Evolutionary conservation across 1,140 invertebrate genomes (phyloP).

Genomic region (Thrips palmi): DNA sequence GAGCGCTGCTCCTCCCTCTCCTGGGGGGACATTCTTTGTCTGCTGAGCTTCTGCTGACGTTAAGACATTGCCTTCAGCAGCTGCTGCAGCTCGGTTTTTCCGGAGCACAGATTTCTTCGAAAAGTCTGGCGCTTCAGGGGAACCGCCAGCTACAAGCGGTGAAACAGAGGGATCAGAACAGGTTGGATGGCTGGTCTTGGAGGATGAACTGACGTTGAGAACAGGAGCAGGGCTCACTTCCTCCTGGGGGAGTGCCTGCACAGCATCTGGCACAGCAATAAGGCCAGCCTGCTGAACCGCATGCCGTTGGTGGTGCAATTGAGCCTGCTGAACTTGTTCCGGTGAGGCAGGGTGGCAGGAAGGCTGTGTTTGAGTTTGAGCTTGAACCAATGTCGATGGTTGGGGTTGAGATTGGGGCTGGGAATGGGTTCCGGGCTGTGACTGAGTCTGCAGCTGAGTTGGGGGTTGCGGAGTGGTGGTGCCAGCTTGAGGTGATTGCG

Average conservation of each 20-base stretch:
- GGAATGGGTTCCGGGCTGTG: too few species aligned
- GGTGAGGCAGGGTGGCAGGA: neutral
- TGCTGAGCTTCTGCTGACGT: slow-evolving; percentile 33
- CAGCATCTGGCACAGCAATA: slow-evolving; percentile 33
- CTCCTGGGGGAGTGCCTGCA: slow-evolving; percentile 21
- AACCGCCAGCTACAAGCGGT: too few species aligned
- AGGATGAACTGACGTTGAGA: neutral
- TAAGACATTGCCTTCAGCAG: slow-evolving; percentile 24
- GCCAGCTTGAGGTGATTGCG: slow-evolving; percentile 27
- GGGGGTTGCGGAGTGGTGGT: slow-evolving; percentile 15
- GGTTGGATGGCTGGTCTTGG: neutral
- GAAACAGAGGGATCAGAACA: neutral
- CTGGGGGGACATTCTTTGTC: slow-evolving; percentile 12
- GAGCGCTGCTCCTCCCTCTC: slow-evolving; percentile 16
- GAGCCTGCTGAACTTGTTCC: slow-evolving; percentile 15
- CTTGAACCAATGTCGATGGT: too few species aligned
- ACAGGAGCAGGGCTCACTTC: slow-evolving; percentile 10
- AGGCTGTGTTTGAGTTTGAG: neutral
- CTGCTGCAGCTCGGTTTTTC: slow-evolving; percentile 29
- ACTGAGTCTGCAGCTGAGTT: too few species aligned
- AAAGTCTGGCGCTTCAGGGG: slow-evolving; percentile 23
- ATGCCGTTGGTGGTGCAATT: neutral
- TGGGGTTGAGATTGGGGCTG: too few species aligned
- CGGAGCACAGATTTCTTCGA: slow-evolving; percentile 30
- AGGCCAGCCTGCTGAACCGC: slow-evolving; percentile 20